Conservation (phyloP, 2,888 invertebrate species). For the Patella ulyssiponensis region DNA sequence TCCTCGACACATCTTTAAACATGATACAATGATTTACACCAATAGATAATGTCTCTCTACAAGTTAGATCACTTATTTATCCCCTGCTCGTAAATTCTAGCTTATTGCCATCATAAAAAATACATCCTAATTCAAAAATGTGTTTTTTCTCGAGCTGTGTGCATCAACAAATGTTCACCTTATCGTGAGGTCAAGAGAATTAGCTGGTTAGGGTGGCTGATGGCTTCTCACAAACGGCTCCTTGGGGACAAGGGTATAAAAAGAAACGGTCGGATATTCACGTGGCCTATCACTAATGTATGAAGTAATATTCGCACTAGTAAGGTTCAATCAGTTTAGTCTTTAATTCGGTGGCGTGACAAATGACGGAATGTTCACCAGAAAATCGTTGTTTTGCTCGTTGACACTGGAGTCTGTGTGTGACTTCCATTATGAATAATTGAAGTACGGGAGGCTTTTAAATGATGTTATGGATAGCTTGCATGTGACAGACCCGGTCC, state of each 20-base stretch:
- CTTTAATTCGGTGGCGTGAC: slow-evolving; percentile 21
- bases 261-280: background rate
- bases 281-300: background rate
- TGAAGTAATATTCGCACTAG: slow-evolving; percentile 1
- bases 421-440: background rate
- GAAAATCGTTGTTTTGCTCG: background rate
- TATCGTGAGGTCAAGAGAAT: background rate
- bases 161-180: background rate
- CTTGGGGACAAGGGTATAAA: background rate
- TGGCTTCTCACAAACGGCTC: background rate
- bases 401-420: background rate
- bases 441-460: background rate
- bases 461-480: background rate
- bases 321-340: slow-evolving; percentile 10
- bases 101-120: too few species aligned
- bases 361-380: slow-evolving; percentile 22
- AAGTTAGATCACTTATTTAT: too few species aligned
- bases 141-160: too few species aligned
- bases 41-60: too few species aligned
- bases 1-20: too few species aligned
- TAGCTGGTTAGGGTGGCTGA: slow-evolving; percentile 4
- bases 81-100: too few species aligned
- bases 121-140: too few species aligned
- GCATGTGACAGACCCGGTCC: background rate
- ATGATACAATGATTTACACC: too few species aligned